Evolutionary conservation across 2,888 invertebrate genomes (phyloP), one percentile per base, ranked within the genome.

Genomic region (Hymenopus coronatus): DNA sequence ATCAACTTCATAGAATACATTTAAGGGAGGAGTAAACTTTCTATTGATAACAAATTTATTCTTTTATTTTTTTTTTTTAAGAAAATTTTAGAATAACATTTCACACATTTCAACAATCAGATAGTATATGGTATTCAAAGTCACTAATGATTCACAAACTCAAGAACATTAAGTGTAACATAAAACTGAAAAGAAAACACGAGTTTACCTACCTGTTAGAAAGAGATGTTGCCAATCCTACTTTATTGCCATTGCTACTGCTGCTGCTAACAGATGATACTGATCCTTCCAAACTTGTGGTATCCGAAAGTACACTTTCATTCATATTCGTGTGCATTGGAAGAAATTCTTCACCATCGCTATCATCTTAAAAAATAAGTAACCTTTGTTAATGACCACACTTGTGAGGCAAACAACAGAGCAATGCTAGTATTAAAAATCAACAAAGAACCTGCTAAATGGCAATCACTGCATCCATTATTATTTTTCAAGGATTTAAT

Each of bases 271-370:
- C 96, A 0, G 96, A 96, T 9, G 94, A 95, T 92, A 96, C 94
- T 91, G 96, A 97, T 15, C 95, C 94, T 90, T 95, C 96, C 96
- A 96, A 96, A 20, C 96, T 96, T 90, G 95, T 95, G 14, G 95
- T 94, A 6, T 95, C 95, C 0, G 96, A 96, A 0, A 94, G 93
- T 85, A 95, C 94, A 90, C 96, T 96, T 91, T 96, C 96, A 0
- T 94, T 94, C 94, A 95, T 94, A 90, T 94, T 93, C 85, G 92
- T 94, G 81, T 93, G 93, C 93, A 96, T 95, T 85, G 96, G 96
- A 92, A 96, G 94, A 91, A 97, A 97, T 91, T 94, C 95, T 28
- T 95, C 95, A 90, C 54, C 54, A 20, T 96, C 96, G 90, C 95
- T 95, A 90, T 96, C 96, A 87, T 96, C 96, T 91, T 92, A 12